Evolutionary conservation across 2,888 invertebrate genomes (phyloP).

Genomic region (Spisula subtruncata): DNA sequence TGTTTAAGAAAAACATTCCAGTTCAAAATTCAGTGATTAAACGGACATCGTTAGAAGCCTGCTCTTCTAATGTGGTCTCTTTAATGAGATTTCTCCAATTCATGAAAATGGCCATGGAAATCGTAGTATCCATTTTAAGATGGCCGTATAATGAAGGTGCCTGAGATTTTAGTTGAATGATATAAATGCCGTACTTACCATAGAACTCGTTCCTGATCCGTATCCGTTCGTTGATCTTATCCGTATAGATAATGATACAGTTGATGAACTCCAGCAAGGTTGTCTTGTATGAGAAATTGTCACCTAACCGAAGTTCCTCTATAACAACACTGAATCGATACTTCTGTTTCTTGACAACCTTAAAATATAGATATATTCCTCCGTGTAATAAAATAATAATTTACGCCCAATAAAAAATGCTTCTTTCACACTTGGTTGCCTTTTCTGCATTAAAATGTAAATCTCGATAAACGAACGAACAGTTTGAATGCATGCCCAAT

Average conservation of each 20-base stretch:
- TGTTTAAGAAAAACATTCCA: no score
- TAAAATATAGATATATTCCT: conserved; percentile 70
- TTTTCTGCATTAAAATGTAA: background rate
- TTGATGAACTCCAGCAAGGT: conserved; percentile 98
- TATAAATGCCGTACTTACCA: conserved; percentile 90
- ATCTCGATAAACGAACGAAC: background rate
- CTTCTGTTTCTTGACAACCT: conserved; percentile 95
- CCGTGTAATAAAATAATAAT: background rate
- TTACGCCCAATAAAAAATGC: background rate
- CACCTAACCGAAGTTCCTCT: conserved; percentile 93
- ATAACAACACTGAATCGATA: conserved; percentile 96
- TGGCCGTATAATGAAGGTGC: no score
- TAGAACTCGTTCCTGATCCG: conserved; percentile 97
- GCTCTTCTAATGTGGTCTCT: no score
- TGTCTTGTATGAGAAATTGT: conserved; percentile 95
- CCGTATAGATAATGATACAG: conserved; percentile 97
- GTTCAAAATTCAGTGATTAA: no score
- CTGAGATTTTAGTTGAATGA: background rate
- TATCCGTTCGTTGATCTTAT: conserved; percentile 94
- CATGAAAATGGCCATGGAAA: no score
- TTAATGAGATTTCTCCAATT: no score
- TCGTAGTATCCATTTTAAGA: no score
- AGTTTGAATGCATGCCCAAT: background rate
- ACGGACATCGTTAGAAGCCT: no score
- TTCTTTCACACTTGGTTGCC: background rate